Base-by-base conservation (phyloP, 2,888 invertebrate species). In the Tholera decimalis region DNA sequence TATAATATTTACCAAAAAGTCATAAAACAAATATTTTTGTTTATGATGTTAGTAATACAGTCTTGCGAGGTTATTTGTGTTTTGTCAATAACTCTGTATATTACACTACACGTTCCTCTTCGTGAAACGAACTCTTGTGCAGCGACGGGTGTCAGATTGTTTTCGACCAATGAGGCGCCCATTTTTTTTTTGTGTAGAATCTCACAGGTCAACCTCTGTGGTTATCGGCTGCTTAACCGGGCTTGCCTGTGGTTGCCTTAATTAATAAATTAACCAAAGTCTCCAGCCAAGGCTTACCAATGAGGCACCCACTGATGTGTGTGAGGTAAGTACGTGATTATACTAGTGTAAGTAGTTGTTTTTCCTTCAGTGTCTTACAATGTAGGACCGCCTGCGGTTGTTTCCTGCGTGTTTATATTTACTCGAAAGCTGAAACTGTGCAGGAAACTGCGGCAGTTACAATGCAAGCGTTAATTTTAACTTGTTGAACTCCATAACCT, bases 391-490 rank as follows among this genome's bases (percentile, higher is more conserved):
- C 35, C 9, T 39, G n/a, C 22, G 18, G 26, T 68, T 47, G 35
- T 46, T 56, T 51, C 26, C 39, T 35, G 44, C 26, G 11, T 7
- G 35, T 11, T 24, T 65, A 43, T 35, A 66, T 41, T 62, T 33
- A 46, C 22, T 43, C n/a, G 1, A n/a, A 8, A 44, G 9, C 22
- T 13, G 11, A 8, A 33, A n/a, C 26, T 61, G 18, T 1, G 11
- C 46, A 15, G 15, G 18, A 46, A 33, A 33, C n/a, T 15, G 4
- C 13, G 20, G n/a, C 13, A 37, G 24, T 30, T n/a, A 15, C 35
- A 44, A 18, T 3, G n/a, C 9, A 56, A 7, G 13, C 13, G 15
- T 15, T 63, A 41, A n/a, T n/a, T n/a, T n/a, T n/a, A n/a, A n/a
- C n/a, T n/a, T n/a, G n/a, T n/a, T n/a, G n/a, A n/a, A n/a, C n/a